A percentile compares a stretch with the other conserved stretches of the same genome.
These are phyloP conservation scores for Urocynchramus pylzowi DNA, from an alignment of 2,113 vertebrate species.

Conservation along the genomic window DNA sequence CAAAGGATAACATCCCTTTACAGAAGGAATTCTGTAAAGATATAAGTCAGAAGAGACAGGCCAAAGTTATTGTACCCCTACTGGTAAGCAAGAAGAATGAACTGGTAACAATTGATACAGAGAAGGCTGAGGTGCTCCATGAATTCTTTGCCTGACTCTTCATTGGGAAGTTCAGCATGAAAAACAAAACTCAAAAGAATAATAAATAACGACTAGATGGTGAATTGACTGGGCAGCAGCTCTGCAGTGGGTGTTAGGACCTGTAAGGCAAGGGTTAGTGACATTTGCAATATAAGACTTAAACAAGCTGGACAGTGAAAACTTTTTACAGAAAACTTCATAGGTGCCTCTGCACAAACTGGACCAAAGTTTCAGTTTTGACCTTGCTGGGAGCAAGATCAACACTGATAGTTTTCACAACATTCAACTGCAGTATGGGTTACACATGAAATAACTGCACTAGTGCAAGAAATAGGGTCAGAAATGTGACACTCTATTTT, in stretches of 20 bases:
- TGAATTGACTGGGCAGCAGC: not conserved
- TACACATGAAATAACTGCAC: not conserved
- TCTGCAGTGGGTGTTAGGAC: not conserved
- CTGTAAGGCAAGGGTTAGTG: not conserved
- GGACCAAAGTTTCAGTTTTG: not conserved
- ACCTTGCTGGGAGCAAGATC: not conserved
- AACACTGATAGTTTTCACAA: not conserved
- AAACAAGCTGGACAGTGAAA: not conserved
- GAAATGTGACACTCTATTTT: not conserved
- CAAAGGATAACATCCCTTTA: not conserved
- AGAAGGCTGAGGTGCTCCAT: not conserved
- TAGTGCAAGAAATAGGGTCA: not conserved
- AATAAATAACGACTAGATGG: not conserved
- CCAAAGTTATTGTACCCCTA: not conserved
- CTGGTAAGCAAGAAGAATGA: not conserved
- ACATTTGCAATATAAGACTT: not conserved
- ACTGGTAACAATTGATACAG: not conserved
- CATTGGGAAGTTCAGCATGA: not conserved
- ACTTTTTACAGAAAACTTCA: not conserved
- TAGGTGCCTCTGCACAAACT: not conserved
- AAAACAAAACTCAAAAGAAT: not conserved
- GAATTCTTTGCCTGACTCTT: not conserved
- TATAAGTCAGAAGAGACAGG: not conserved
- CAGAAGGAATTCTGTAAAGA: not conserved
- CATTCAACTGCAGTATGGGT: too few species aligned